Evolutionary conservation across 64 coral and sea anemone genomes (phyloP).

Genomic region (Cladopsammia gracilis): DNA sequence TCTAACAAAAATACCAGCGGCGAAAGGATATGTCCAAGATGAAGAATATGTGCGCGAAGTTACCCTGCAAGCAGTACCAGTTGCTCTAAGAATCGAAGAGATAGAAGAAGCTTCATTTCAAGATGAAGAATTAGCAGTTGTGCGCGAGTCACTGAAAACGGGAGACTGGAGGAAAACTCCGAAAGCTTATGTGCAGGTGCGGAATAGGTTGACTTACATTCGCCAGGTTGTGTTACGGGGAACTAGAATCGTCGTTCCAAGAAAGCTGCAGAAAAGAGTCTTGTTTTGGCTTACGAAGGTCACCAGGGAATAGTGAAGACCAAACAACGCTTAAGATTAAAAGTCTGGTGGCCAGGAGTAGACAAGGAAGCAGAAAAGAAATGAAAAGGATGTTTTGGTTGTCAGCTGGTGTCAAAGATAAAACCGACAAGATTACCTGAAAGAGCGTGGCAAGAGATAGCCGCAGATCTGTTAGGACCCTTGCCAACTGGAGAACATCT

Average conservation of each 20-base stretch:
- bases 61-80: too few relatives aligned
- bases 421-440: conserved; percentile 3
- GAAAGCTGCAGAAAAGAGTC: background rate
- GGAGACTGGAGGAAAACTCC: background rate
- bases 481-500: conserved; percentile 68
- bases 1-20: too few relatives aligned
- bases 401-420: background rate
- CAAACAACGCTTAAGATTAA: conserved; percentile 44
- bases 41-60: too few relatives aligned
- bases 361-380: conserved; percentile 22
- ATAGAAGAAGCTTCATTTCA: background rate
- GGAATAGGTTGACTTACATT: conserved; percentile 39
- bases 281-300: conserved; percentile 27
- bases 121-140: conserved; percentile 22
- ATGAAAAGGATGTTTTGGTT: background rate
- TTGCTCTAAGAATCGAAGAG: conserved; percentile 4
- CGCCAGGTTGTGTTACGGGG: conserved; percentile 21
- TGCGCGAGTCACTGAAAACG: background rate
- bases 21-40: too few relatives aligned
- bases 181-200: conserved; percentile 13
- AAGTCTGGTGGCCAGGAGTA: conserved; percentile 64
- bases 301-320: conserved; percentile 55
- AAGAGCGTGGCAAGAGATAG: conserved; percentile 45
- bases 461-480: conserved; percentile 23
- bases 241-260: conserved; percentile 29